Percentiles rank a stretch among this genome's conserved stretches.
phyloP scores from a whole-genome alignment of 1,140 invertebrate genomes.

The Probaryconus sp. region DNA sequence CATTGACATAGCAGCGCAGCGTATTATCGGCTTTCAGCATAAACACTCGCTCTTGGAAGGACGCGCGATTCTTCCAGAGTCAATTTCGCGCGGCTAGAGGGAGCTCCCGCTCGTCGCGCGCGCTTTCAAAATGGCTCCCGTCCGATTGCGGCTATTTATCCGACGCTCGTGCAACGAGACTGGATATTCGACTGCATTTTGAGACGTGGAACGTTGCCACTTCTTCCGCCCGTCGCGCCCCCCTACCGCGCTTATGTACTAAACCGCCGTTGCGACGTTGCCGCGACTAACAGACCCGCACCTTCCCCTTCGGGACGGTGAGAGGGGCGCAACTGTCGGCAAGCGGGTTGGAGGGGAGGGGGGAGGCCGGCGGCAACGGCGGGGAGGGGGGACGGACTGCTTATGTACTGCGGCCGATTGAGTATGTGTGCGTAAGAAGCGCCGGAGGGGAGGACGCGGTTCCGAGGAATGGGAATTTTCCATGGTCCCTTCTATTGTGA shows the following conservation, averaged over 20 bases:
- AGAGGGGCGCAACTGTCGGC: too few species aligned
- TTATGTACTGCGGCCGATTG: constrained; percentile 3
- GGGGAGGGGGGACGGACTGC: constrained; percentile 55
- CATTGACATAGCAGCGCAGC: too few species aligned
- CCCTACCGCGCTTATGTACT: constrained; percentile 67
- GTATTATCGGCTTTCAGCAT: constrained; percentile 7
- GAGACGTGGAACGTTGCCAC: constrained; percentile 76
- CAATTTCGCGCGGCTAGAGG: constrained; percentile 33
- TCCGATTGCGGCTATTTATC: background rate
- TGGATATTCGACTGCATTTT: constrained; percentile 68
- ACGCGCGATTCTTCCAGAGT: constrained; percentile 11
- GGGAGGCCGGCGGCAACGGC: constrained; percentile 52
- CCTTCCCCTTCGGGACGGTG: too few species aligned
- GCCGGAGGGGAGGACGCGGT: constrained; percentile 39
- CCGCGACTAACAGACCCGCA: too few species aligned
- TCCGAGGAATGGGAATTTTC: constrained; percentile 73
- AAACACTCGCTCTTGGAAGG: constrained; percentile 12
- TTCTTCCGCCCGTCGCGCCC: constrained; percentile 57
- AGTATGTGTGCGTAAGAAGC: constrained; percentile 9
- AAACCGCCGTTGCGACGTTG: constrained; percentile 77
- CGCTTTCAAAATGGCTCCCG: constrained; percentile 36
- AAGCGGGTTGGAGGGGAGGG: constrained; percentile 40
- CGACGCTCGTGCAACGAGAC: constrained; percentile 57
- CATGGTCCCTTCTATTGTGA: constrained; percentile 63
- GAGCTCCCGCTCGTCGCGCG: constrained; percentile 39